Base-by-base conservation (phyloP, 2,113 vertebrate species). In the Phrynosoma blainvillii region DNA sequence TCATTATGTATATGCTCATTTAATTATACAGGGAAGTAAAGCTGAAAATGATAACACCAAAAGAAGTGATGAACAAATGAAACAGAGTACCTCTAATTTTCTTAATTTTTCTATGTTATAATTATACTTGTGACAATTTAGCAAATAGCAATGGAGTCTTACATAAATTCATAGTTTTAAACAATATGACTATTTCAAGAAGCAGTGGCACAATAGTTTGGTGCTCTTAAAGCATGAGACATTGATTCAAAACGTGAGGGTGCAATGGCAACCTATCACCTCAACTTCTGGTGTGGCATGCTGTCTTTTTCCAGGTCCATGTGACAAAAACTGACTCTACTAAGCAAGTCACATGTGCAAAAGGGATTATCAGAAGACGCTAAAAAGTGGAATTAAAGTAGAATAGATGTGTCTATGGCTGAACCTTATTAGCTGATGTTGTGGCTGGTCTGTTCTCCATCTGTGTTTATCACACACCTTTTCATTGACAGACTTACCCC, bases 21-120 rank as follows among this genome's bases (percentile, higher is more conserved):
- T 66, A 89, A 0, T 79, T 42, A 56, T 20, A 84, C 0, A 87
- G 9, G 77, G 13, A 89, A 73, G 1, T 88, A 68, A 54, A 84
- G 16, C 76, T 73, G 76, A 71, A 92, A 88, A 92, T 73, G 0
- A n/a, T 0, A 88, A 82, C 89, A 36, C 52, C 79, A 85, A 16
- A 56, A 62, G 20, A 66, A 73, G 59, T 23, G 40, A 25, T 25
- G 56, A 68, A 82, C n/a, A 75, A 27, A 2, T 82, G 30, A 75
- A 73, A 23, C 77, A 32, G 42, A 7, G 65, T 77, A 87, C 0
- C 62, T 1, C 16, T 79, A 11, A 18, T 90, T 88, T 52, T 59
- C 79, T 89, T 21, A 4, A 77, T 14, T 66, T 27, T 21, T 78
- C 54, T 25, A 27, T 74, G 56, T 10, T 0, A 0, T 21, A 91